Evolutionary conservation across 2,113 vertebrate genomes (phyloP), one percentile per base, ranked within the genome.

Genomic region (Sarotherodon lohbergeri): DNA sequence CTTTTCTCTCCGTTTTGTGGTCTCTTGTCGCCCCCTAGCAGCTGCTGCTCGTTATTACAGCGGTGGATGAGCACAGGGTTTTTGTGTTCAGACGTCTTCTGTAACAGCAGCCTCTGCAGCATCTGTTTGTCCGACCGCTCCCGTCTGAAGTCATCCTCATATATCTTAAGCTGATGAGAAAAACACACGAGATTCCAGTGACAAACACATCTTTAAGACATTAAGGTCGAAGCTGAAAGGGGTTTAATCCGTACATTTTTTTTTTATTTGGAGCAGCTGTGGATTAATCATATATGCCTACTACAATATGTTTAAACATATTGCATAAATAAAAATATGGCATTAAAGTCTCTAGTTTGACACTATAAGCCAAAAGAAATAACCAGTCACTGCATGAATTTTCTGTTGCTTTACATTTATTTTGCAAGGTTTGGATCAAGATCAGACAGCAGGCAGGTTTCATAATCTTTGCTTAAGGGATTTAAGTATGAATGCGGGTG

Each of bases 81-180:
- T 76, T 90, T 95, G 66, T 56, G 71, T 0, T 48, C 76, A 13
- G 88, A 50, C 0, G 89, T 78, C 80, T 97, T 97, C 81, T 96
- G 97, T 91, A 96, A 68, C 86, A 97, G 78, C 68, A 97, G 95
- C 39, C 96, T 92, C 89, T 97, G 97, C 81, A 97, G 95, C 48
- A 97, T 86, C 91, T 96, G 96, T 84, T 97, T 97, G 88, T 97
- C 97, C 0, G 94, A 96, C 2, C 95, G 92, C 89, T 98, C 97
- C 84, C 96, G 93, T 66, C 94, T 87, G 82, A 97, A 97, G 93
- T 97, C 96, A 19, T 97, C 97, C 81, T 97, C 96, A 12, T 97
- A 97, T 4, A 96, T 92, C 93, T 97, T 97, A 34, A 97, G 94
- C 97, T 97, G 88, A 16, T 59, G 17, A 73, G 8, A 29, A 29